A percentile compares a stretch with the other conserved stretches of the same genome.
Evolutionary conservation across 2,797 vertebrate species (phyloP).

Genomic region (Adrianichthys oophorus): DNA sequence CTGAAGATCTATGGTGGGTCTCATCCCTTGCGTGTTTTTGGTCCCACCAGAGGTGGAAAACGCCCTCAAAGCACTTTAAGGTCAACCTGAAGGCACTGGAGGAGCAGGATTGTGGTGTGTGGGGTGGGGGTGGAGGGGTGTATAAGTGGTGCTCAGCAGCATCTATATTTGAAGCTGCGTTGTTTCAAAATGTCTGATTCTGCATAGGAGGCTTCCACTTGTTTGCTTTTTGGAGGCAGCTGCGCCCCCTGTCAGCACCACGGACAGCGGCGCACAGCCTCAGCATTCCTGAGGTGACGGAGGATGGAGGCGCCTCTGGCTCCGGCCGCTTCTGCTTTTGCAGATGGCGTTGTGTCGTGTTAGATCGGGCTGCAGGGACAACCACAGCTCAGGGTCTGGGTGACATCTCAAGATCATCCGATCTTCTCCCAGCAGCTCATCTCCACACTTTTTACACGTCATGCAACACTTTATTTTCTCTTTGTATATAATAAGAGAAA

Average conservation of each 20-base stretch:
- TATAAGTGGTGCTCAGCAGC: not conserved
- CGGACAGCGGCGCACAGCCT: conserved; percentile 22
- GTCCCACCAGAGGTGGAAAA: not conserved
- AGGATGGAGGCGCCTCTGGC: too few species aligned
- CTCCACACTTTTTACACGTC: too few species aligned
- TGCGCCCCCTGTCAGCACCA: conserved; percentile 30
- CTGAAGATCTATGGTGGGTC: too few species aligned
- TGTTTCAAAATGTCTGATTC: not conserved
- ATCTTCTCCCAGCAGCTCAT: not conserved
- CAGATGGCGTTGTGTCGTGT: not conserved
- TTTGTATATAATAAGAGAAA: too few species aligned
- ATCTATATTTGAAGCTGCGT: not conserved
- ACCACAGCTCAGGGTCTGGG: conserved; percentile 25
- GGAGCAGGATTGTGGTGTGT: not conserved
- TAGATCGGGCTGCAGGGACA: conserved; percentile 14
- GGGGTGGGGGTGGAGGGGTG: too few species aligned
- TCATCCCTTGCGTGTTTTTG: too few species aligned
- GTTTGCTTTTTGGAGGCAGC: conserved; percentile 23
- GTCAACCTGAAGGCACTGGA: not conserved
- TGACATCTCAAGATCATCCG: not conserved
- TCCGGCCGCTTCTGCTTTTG: too few species aligned
- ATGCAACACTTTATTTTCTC: not conserved
- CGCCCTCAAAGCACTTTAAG: conserved; percentile 6
- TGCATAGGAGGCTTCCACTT: not conserved
- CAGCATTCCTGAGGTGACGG: too few species aligned